A percentile compares a stretch with the other conserved stretches of the same genome.
Evolutionary conservation across 2,888 invertebrate genomes (phyloP).

Genomic region (Piscicola geometra): DNA sequence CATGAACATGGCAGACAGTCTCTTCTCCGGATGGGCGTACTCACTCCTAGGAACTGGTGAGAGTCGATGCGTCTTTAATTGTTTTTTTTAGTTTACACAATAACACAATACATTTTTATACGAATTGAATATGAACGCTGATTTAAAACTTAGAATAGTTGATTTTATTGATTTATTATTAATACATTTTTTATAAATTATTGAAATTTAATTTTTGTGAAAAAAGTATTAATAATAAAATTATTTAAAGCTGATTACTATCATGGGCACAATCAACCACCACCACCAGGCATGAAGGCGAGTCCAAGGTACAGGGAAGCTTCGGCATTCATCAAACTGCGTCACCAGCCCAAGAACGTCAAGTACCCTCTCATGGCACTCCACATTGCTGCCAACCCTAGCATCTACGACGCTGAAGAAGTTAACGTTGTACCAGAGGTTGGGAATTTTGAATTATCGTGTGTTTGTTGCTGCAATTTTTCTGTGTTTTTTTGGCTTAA

Average conservation of each 20-base stretch:
- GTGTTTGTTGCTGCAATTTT: too few relatives aligned
- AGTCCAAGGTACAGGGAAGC: constrained; percentile 45
- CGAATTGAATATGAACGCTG: too few relatives aligned
- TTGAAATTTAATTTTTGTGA: not conserved
- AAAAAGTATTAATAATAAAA: too few relatives aligned
- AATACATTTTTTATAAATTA: not conserved
- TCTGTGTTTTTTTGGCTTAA: constrained; percentile 1
- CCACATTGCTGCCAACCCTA: constrained; percentile 44
- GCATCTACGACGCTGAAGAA: constrained; percentile 37
- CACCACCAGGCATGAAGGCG: constrained; percentile 45
- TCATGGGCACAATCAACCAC: too few relatives aligned
- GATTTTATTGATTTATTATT: not conserved
- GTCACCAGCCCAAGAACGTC: constrained; percentile 45
- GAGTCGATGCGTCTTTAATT: not conserved
- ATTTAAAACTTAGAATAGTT: too few relatives aligned
- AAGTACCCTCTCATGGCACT: constrained; percentile 45
- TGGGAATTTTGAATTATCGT: too few relatives aligned
- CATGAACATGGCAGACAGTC: constrained; percentile 46
- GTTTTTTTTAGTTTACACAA: too few relatives aligned
- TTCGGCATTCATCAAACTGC: constrained; percentile 41
- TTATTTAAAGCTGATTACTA: too few relatives aligned
- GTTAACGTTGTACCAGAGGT: constrained; percentile 43
- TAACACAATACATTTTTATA: too few relatives aligned
- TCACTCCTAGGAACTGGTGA: constrained; percentile 44
- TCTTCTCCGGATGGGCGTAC: constrained; percentile 43